phyloP scores from a whole-genome alignment of 1,140 invertebrate species.

The Listronotus oregonensis region DNA sequence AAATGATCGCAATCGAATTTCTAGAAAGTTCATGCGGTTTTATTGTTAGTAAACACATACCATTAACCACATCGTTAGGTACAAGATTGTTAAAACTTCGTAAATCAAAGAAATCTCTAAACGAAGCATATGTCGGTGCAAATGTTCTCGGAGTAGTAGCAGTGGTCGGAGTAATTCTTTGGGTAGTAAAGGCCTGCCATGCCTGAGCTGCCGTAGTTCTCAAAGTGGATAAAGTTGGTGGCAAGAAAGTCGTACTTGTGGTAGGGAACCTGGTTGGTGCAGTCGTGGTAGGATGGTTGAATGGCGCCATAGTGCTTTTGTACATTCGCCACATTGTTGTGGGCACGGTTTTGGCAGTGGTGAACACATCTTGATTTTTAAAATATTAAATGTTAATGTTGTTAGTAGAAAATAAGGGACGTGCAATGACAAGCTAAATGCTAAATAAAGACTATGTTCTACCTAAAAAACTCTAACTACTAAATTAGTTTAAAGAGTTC shows the following conservation, averaged over 20 bases:
- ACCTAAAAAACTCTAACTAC: too few species aligned
- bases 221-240: conserved; percentile 58
- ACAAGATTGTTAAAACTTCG: conserved; percentile 46
- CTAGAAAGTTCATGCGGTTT: too few species aligned
- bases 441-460: too few species aligned
- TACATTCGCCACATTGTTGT: conserved; percentile 46
- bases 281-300: conserved; percentile 51
- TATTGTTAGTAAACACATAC: conserved; percentile 34
- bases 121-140: conserved; percentile 26
- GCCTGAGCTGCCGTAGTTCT: conserved; percentile 43
- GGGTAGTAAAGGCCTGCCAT: conserved; percentile 32
- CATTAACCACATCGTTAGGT: conserved; percentile 47
- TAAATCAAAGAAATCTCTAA: conserved; percentile 47
- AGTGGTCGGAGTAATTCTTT: conserved; percentile 47
- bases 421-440: too few species aligned
- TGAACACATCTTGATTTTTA: conserved; percentile 37
- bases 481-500: too few species aligned
- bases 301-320: conserved; percentile 57
- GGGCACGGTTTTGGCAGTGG: conserved; percentile 35
- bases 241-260: conserved; percentile 51
- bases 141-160: conserved; percentile 32
- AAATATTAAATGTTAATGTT: conserved; percentile 1
- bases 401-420: not conserved
- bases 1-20: too few species aligned
- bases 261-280: conserved; percentile 54